Evolutionary conservation across 2,797 vertebrate genomes (phyloP), one percentile per base, ranked within the genome.

Genomic region (Esox masquinongy): DNA sequence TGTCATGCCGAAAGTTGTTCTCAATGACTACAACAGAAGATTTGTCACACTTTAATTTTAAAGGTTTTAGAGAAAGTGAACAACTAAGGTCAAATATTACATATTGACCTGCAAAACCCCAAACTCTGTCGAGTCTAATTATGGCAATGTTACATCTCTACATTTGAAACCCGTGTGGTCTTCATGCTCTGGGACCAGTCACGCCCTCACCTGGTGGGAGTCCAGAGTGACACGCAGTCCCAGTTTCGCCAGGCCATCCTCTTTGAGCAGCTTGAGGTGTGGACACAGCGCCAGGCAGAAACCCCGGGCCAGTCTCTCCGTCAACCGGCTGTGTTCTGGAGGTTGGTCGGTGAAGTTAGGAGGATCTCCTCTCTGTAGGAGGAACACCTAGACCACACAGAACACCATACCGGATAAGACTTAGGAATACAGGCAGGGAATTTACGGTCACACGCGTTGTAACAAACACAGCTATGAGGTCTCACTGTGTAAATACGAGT

Each of bases 201-300:
- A n/a, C 68, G 84, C 83, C 67, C 86, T 90, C 67, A 99, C 98
- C 94, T 99, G 96, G 82, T 98, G 97, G 0, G 96, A 91, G 81
- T 99, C 96, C 49, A 99, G 95, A 0, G 95, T 97, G 63, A 99
- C 96, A 0, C 98, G 96, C 68, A 99, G 93, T 2, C 97, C 98
- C 79, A 99, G 92, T 80, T 98, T 97, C 22, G 98, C 97, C 96
- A 98, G 97, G 72, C 97, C 98, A 3, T 99, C 98, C 90, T 99
- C 98, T 77, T 99, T 99, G 61, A 99, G 80, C 84, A 99, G 87
- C 70, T 99, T 98, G 39, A 99, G 94, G 68, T 98, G 97, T 64
- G 98, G 97, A 86, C 96, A 98, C 72, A 99, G 92, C 0, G 97
- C 96, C 83, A 97, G 85, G 83, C 97, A 99, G 82, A 99, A 99